These are phyloP conservation scores for Jaculus jaculus DNA, from an alignment of 2,113 vertebrate genomes.

Conservation along the genomic window DNA sequence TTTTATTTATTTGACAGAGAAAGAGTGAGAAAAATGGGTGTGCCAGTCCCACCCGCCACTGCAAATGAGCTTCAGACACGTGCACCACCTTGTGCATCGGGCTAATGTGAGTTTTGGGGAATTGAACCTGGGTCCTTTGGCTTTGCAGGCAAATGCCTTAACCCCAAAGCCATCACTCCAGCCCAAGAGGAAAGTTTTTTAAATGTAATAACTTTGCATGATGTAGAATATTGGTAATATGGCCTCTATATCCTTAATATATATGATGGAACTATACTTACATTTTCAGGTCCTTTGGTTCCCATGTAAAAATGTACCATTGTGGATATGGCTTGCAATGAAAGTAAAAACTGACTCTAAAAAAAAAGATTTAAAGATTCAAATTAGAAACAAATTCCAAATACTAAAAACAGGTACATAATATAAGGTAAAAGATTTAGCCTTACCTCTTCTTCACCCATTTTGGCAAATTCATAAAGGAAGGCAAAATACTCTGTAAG, in stretches of 20 bases:
- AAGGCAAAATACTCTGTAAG: slow-evolving; percentile 99
- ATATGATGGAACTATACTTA: slow-evolving; percentile 82
- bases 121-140: too few relatives aligned
- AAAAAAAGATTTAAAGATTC: slow-evolving; percentile 65
- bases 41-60: too few relatives aligned
- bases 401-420: background rate
- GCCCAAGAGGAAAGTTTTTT: background rate
- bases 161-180: too few relatives aligned
- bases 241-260: background rate
- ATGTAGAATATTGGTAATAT: background rate
- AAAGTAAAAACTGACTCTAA: slow-evolving; percentile 98
- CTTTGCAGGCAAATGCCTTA: too few relatives aligned
- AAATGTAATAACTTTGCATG: background rate
- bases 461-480: slow-evolving; percentile 98
- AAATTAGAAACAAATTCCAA: slow-evolving; percentile 36
- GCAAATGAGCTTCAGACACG: too few relatives aligned
- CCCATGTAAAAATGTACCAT: slow-evolving; percentile 99
- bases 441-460: slow-evolving; percentile 98
- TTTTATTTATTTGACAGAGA: too few relatives aligned
- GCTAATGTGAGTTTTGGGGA: too few relatives aligned
- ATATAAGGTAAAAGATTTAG: background rate
- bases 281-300: slow-evolving; percentile 98
- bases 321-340: slow-evolving; percentile 98
- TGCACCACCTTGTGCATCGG: too few relatives aligned
- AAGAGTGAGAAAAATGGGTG: too few relatives aligned